Evolutionary conservation across 2,888 invertebrate genomes (phyloP), one percentile per base, ranked within the genome.

Genomic region (Sycophila texana): DNA sequence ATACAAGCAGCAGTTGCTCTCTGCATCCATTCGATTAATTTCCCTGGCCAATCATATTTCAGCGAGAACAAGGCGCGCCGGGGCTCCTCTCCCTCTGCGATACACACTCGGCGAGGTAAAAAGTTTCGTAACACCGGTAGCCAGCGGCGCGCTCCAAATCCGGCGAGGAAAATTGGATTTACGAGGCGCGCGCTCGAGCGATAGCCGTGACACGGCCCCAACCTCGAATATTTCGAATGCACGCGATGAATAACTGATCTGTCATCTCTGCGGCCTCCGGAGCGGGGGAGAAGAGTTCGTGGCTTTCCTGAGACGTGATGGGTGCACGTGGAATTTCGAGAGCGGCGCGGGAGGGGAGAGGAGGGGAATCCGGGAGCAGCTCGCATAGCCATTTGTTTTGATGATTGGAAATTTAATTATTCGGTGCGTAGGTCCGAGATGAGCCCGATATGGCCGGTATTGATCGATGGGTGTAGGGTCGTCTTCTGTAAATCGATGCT

Each of bases 81-180:
- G 39, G 60, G 61, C 10, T 30, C 53, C n/a, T 53, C 53, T 53
- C 53, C 53, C 53, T 53, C 53, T 1, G 39, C 39, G 53, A 30
- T 1, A 39, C 30, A 14, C 22, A 26, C 10, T 14, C 16, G 20
- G 12, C 55, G 71, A 39, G 70, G 74, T 77, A 76, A 71, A 77
- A 77, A 74, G 66, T 81, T 77, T 81, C 81, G 77, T 81, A 77
- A 81, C 65, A 71, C 81, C 77, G 55, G 81, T 81, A 81, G 77
- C 81, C 73, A 18, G 7, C 49, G 26, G 78, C 47, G 39, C 74
- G 81, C 72, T 77, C 81, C 81, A 72, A 81, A 81, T 81, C 77
- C 77, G 74, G 71, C 74, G 74, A 57, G 53, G 77, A 77, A 81
- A 81, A 81, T 81, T 77, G 77, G 74, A 77, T 81, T 81, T 81